Conservation (phyloP, 2,888 invertebrate genomes). For the Reticulitermes lucifugus region DNA sequence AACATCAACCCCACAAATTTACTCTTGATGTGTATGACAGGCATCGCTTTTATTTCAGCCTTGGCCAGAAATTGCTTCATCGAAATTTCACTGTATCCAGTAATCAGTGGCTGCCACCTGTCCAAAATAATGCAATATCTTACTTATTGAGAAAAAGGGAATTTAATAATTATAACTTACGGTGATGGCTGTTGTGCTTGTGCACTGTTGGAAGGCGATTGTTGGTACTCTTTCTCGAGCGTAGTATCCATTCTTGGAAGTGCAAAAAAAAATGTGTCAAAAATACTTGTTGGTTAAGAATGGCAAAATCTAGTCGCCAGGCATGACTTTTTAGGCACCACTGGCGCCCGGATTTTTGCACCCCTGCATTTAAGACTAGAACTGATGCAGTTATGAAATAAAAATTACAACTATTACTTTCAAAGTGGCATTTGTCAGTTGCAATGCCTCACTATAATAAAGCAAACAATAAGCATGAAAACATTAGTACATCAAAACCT, state of each 20-base stretch:
- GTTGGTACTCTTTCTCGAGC: conserved; percentile 29
- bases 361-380: conserved; percentile 1
- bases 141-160: not conserved
- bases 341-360: conserved; percentile 31
- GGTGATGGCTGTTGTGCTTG: conserved; percentile 26
- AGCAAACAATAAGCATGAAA: conserved; percentile 13
- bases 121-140: not conserved
- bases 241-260: conserved; percentile 29
- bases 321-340: conserved; percentile 5
- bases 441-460: not conserved
- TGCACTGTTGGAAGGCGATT: conserved; percentile 33
- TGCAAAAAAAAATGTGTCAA: conserved; percentile 29
- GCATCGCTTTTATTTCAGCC: no score
- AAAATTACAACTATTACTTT: not conserved
- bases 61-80: not conserved
- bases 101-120: not conserved
- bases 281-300: conserved; percentile 6
- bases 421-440: not conserved
- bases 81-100: not conserved
- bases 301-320: conserved; percentile 27
- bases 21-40: no score
- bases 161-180: conserved; percentile 13
- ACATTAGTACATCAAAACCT: conserved; percentile 12
- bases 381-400: conserved; percentile 2
- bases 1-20: no score